Base-by-base conservation (phyloP, 2,113 vertebrate genomes). In the Oreotrochilus melanogaster region DNA sequence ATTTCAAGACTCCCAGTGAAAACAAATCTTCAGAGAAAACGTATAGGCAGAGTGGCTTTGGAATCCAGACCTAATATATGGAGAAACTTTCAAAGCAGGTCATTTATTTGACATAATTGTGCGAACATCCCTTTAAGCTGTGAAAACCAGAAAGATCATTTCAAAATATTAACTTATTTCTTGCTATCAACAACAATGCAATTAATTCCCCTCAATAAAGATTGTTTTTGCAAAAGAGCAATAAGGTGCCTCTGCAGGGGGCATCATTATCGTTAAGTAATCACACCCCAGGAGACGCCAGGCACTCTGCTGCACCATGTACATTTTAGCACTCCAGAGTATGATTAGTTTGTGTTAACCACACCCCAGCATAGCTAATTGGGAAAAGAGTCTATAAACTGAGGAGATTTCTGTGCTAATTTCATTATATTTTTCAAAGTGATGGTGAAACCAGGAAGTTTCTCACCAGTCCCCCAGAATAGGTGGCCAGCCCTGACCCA, bases 121-220 rank as follows among this genome's bases (percentile, higher is more conserved):
- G 73, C n/a, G 80, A 95, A 94, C 87, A 95, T 82, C 93, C 87
- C 89, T 94, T 91, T 96, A 88, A 92, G 60, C 86, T 90, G 78
- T 92, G 73, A 65, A 91, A 84, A 89, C 96, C 62, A 88, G 74
- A 96, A 94, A 95, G 88, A 95, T 95, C 79, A 89, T 95, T 96
- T 97, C 90, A 95, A 98, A 97, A 97, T 89, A 97, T 95, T 97
- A 96, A 95, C 97, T 96, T 95, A 92, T 97, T 98, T 98, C 95
- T 97, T 97, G 89, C 92, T 94, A 96, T 96, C 96, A 96, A 96
- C 96, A 97, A 92, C 97, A 97, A 97, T 97, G 96, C 98, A 97
- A 97, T 97, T 98, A 97, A 97, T 98, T 97, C 97, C 97, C 96
- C 96, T 93, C 67, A 16, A 95, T 96, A 96, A 97, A 98, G 96